These are phyloP conservation scores for Philaethria dido DNA, from an alignment of 2,888 invertebrate genomes.

Conservation along the genomic window DNA sequence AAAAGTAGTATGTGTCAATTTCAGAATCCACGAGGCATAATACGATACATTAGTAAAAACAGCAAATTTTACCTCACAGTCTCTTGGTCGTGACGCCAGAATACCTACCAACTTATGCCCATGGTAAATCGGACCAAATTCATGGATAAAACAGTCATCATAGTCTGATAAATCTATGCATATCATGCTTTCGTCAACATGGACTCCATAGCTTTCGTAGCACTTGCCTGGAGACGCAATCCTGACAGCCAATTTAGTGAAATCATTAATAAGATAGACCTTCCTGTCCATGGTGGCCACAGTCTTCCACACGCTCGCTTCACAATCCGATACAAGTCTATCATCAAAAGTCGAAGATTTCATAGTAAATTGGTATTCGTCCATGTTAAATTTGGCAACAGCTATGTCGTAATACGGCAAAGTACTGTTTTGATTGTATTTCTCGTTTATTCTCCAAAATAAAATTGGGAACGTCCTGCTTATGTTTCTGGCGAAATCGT, in stretches of 20 bases:
- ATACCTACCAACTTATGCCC: conserved; percentile 65
- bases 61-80: conserved; percentile 58
- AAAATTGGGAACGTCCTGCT: conserved; percentile 64
- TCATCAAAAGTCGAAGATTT: conserved; percentile 60
- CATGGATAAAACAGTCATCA: conserved; percentile 69
- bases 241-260: conserved; percentile 54
- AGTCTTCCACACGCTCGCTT: conserved; percentile 71
- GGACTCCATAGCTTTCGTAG: conserved; percentile 60
- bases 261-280: conserved; percentile 68
- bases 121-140: conserved; percentile 68
- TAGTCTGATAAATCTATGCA: conserved; percentile 63
- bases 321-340: conserved; percentile 40
- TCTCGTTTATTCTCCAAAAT: conserved; percentile 69
- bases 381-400: conserved; percentile 64
- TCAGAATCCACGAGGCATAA: conserved; percentile 52
- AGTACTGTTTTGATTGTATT: conserved; percentile 55
- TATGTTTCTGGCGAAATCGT: conserved; percentile 61
- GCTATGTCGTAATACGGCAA: conserved; percentile 64
- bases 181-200: conserved; percentile 59
- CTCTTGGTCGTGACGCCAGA: conserved; percentile 59
- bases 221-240: conserved; percentile 52
- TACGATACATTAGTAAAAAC: conserved; percentile 56
- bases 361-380: conserved; percentile 50
- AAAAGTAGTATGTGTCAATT: conserved; percentile 46
- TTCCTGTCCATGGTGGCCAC: conserved; percentile 67